Base-by-base conservation (phyloP, 2,113 vertebrate species). In the Pterocles gutturalis region DNA sequence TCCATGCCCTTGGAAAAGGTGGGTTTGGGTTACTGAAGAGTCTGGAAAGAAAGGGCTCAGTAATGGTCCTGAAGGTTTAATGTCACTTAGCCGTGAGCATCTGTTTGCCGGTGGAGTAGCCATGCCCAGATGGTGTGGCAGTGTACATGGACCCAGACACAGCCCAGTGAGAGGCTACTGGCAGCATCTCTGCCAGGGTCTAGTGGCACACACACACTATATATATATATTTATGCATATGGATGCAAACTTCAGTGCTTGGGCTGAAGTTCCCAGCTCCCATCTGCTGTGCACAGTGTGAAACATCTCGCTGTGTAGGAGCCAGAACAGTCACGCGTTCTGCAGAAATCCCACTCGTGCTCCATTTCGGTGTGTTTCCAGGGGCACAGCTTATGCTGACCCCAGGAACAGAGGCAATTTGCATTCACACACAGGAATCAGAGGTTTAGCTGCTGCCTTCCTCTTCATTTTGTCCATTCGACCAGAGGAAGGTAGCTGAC, bases 271-370 rank as follows among this genome's bases (percentile, higher is more conserved):
- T 85, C 45, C 81, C 75, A 91, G 89, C 57, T 95, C 94, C 94
- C 93, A 94, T 96, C 96, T 96, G 96, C 93, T 91, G 83, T n/a
- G 84, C 77, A 69, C 86, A 91, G 89, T 72, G 54, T 91, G 93
- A 91, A 97, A 82, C 10, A 3, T 92, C 94, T 89, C 7, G 2
- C 57, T 79, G 90, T 91, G 89, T 91, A 70, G 61, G 58, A 95
- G 87, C 94, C 92, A 91, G 93, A 89, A 85, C 41, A 79, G 83
- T 51, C 66, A 10, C n/a, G 81, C 3, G 3, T 38, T 88, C 83
- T 85, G 81, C 81, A 94, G 82, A 92, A 94, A 87, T 96, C 87
- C 61, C 83, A 76, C 93, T 89, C 7, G 1, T 0, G 1, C 53
- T 48, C 64, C 73, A 62, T 73, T 88, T 84, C 36, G 0, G 13